Base-by-base conservation (phyloP, 2,113 vertebrate species). In the Patagioenas fasciata region DNA sequence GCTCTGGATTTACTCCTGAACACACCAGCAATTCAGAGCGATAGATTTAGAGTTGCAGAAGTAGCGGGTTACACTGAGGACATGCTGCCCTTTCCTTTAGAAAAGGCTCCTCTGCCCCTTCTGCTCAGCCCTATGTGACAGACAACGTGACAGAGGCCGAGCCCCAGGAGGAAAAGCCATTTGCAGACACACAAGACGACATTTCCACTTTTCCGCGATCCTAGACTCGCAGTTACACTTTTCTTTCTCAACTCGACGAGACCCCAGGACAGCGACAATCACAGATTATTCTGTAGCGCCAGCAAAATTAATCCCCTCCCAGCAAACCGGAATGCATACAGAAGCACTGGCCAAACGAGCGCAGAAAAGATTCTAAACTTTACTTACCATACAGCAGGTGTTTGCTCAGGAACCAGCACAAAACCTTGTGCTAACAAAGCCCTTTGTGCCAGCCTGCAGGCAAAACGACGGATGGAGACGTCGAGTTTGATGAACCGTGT, bases 321-420 rank as follows among this genome's bases (percentile, higher is more conserved):
- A 75, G 70, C 2, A 58, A 62, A 54, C 31, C 57, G 36, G 23
- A 80, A 62, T 5, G 51, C 38, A 75, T 78, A 80, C 56, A 66
- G 23, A 36, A 31, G 40, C 6, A 31, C 79, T 83, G 70, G 56
- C 64, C 53, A 70, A 85, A 48, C 1, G 10, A 47, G 57, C 0
- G 31, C 13, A 36, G 62, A 44, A 50, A 25, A 65, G 40, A 8
- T 8, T 34, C 48, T 86, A 36, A 90, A 25, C 79, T 91, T 90
- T 56, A 51, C 69, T 47, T 23, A 77, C 20, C 5, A 4, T 5
- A 19, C 38, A 5, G 34, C 42, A 53, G 60, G 58, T 58, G 71
- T 89, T 95, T 95, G 81, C 89, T 51, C 72, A 56, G 83, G 64
- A 88, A 5, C n/a, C 84, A 83, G 91, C 47, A 50, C 60, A 67